Evolutionary conservation across 2,888 invertebrate species (phyloP), one percentile per base, ranked within the genome.

Genomic region (Phortica magna): DNA sequence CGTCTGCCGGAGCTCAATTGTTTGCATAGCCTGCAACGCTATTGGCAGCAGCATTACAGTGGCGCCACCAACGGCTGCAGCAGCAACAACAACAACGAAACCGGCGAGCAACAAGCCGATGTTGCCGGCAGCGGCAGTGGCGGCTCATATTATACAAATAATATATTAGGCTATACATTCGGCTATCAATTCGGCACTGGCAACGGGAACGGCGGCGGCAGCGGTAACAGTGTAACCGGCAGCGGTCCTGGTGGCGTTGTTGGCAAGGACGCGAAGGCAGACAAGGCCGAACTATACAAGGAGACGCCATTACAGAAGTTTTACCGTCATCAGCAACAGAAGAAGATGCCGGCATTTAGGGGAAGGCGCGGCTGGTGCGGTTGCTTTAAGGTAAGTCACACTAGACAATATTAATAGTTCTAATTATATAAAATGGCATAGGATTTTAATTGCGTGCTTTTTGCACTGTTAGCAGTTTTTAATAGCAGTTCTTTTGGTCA

Each of bases 341-440:
- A 90, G 79, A 92, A 92, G 84, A 95, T 95, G 96, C 95, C 95
- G 90, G 95, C 95, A 41, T 92, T 92, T 79, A 85, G 92, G 12
- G 92, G 95, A 79, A 93, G 94, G 87, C 93, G 94, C 89, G 92
- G 90, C 77, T 94, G 94, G 94, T 97, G 97, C 94, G 96, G 96
- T 88, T 97, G 97, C 90, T 93, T 97, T 82, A 96, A 97, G 94
- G 97, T 96, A 91, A 93, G 1, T 48, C 31, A 31, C 31, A 31
- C 31, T n/a, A n/a, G n/a, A n/a, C n/a, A n/a, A n/a, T n/a, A n/a
- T n/a, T n/a, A n/a, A n/a, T n/a, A n/a, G n/a, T n/a, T n/a, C n/a
- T n/a, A n/a, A n/a, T n/a, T n/a, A n/a, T n/a, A n/a, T n/a, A n/a
- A n/a, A n/a, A n/a, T n/a, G n/a, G n/a, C n/a, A n/a, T n/a, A n/a